Base-by-base conservation (phyloP, 2,888 invertebrate species). In the Eilema griseolum region DNA sequence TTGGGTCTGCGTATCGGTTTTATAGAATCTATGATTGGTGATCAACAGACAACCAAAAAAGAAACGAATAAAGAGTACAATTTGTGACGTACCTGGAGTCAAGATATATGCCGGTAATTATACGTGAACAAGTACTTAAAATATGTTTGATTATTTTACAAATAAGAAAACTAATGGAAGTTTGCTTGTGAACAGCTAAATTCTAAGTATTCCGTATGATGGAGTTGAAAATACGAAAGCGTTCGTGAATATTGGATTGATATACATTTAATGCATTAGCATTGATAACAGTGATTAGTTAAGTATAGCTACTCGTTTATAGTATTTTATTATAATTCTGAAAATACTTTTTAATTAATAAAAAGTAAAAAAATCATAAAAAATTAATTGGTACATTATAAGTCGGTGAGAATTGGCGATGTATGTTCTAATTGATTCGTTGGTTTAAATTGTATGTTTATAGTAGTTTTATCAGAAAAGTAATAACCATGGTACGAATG, bases 281-380 rank as follows among this genome's bases (percentile, higher is more conserved):
- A 85, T 87, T 86, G 83, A 72, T 72, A 66, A 79, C 79, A 82
- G 79, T 83, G 84, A 83, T 82, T 83, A 81, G 75, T 76, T 74
- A 79, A 73, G 78, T 83, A 82, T 83, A 81, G 72, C 68, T 81
- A 82, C 72, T 80, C 75, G 77, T 83, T 79, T 79, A 79, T 85
- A 85, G 77, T 85, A 85, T 85, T 85, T 84, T 81, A 84, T 81
- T 84, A 83, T 71, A 81, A 83, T 85, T 78, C 75, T 79, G 77
- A 82, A 75, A 79, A 83, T 81, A 79, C 80, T 70, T 80, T 82
- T 73, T 81, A 81, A 83, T 79, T 78, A 77, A 82, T 81, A 85
- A 85, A 86, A 80, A 66, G 72, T 80, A 67, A 85, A 87, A 81
- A 87, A 86, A 83, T 70, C 78, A 76, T 77, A 85, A 82, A 87